Evolutionary conservation across 2,888 invertebrate species (phyloP).

Genomic region (Hirtodrosophila cameraria): DNA sequence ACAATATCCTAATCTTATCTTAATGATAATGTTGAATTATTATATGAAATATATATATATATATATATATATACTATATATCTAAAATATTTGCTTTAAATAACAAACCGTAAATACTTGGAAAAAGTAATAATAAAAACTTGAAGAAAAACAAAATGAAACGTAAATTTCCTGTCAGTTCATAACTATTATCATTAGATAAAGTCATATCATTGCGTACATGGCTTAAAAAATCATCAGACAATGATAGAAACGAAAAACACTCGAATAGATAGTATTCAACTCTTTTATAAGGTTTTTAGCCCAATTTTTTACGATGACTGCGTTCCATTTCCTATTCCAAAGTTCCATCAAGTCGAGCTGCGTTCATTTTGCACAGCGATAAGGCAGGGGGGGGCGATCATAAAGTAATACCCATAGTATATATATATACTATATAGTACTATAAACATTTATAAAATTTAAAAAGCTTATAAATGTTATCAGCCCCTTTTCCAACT

Average conservation of each 20-base stretch:
- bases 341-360: constrained; percentile 33
- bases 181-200: constrained; percentile 37
- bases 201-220: constrained; percentile 15
- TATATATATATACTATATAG: background rate
- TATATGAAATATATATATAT: constrained; percentile 32
- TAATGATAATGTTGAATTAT: constrained; percentile 50
- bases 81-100: constrained; percentile 22
- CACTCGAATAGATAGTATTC: constrained; percentile 14
- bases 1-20: constrained; percentile 36
- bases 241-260: constrained; percentile 24
- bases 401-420: constrained; percentile 18
- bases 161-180: constrained; percentile 13
- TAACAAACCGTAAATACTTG: constrained; percentile 22
- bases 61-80: constrained; percentile 21
- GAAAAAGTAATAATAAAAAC: constrained; percentile 32
- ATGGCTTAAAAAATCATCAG: constrained; percentile 44
- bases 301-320: constrained; percentile 40
- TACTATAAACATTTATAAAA: too few relatives aligned
- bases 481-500: too few relatives aligned
- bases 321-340: constrained; percentile 41
- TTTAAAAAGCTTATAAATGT: too few relatives aligned
- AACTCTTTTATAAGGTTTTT: background rate
- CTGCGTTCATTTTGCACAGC: constrained; percentile 5
- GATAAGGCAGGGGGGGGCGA: constrained; percentile 29
- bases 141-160: constrained; percentile 15